Evolutionary conservation across 2,888 invertebrate species (phyloP).

Genomic region (Agapetus fuscipes): DNA sequence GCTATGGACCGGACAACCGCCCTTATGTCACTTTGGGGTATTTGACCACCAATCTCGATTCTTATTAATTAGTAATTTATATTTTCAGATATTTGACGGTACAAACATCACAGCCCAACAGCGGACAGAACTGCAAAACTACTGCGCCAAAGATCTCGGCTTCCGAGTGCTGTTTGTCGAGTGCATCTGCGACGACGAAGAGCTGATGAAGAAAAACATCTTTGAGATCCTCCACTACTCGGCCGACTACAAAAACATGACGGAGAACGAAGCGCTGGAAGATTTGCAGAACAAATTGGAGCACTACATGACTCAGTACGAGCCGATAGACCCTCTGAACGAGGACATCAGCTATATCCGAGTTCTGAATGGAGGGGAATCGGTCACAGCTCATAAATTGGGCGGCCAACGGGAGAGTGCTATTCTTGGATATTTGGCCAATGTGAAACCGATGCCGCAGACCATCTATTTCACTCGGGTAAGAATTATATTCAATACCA

Average conservation of each 20-base stretch:
- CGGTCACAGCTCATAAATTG: constrained; percentile 60
- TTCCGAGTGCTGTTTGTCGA: constrained; percentile 87
- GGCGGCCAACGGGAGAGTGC: constrained; percentile 73
- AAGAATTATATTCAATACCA: constrained; percentile 23
- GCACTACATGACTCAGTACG: constrained; percentile 74
- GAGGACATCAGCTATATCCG: constrained; percentile 44
- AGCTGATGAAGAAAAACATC: constrained; percentile 39
- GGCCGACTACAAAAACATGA: constrained; percentile 78
- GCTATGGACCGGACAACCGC: too few species aligned
- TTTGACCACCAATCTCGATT: too few species aligned
- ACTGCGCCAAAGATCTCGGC: constrained; percentile 61
- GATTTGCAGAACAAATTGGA: constrained; percentile 75
- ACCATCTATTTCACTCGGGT: constrained; percentile 86
- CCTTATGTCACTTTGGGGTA: too few species aligned
- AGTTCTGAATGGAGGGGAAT: constrained; percentile 50
- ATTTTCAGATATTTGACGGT: constrained; percentile 89
- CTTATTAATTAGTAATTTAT: too few species aligned
- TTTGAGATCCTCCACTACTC: constrained; percentile 76
- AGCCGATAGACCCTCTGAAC: constrained; percentile 59
- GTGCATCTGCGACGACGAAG: constrained; percentile 75
- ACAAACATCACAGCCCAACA: constrained; percentile 82
- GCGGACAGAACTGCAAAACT: constrained; percentile 64
- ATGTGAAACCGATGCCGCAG: constrained; percentile 72
- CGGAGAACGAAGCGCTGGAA: constrained; percentile 63
- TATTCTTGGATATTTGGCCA: constrained; percentile 81